Conservation (phyloP, 2,888 invertebrate genomes). For the Eurytoma adleriae region DNA sequence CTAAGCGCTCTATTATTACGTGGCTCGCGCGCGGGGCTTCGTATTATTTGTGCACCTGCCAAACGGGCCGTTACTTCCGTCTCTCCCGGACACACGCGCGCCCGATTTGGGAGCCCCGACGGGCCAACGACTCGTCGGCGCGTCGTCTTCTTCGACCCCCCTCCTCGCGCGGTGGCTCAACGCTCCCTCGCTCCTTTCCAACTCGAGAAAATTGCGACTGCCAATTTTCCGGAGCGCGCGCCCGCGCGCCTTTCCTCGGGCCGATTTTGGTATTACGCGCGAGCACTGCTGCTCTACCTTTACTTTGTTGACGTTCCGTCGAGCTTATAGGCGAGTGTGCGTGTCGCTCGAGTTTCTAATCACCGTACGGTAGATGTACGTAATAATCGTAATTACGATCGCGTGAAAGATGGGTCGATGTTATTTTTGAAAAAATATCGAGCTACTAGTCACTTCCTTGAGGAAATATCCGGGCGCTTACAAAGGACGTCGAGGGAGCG, state of each 20-base stretch:
- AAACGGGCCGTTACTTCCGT: conserved; percentile 62
- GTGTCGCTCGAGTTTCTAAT: too few species aligned
- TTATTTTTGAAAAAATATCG: too few species aligned
- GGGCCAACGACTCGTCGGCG: conserved; percentile 31
- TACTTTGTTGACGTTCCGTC: not conserved
- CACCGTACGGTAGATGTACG: too few species aligned
- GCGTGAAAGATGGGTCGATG: too few species aligned
- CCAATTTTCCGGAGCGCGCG: conserved; percentile 12
- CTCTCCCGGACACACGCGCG: conserved; percentile 23
- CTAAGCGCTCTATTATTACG: conserved; percentile 50
- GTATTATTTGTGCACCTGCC: conserved; percentile 63
- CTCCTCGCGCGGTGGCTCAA: not conserved
- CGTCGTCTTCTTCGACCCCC: not conserved
- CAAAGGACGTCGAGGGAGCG: too few species aligned
- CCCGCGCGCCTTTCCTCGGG: too few species aligned
- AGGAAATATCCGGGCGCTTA: too few species aligned
- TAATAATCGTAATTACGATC: too few species aligned
- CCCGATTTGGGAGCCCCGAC: conserved; percentile 52
- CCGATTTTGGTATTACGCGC: too few species aligned
- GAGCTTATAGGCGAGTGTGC: not conserved
- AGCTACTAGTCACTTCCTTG: too few species aligned
- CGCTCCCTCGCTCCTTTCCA: too few species aligned
- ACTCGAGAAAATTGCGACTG: not conserved
- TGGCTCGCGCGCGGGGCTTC: conserved; percentile 19
- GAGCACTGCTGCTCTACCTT: not conserved